These are phyloP conservation scores for Esox lucius DNA, from an alignment of 2,797 vertebrate species.

Conservation along the genomic window DNA sequence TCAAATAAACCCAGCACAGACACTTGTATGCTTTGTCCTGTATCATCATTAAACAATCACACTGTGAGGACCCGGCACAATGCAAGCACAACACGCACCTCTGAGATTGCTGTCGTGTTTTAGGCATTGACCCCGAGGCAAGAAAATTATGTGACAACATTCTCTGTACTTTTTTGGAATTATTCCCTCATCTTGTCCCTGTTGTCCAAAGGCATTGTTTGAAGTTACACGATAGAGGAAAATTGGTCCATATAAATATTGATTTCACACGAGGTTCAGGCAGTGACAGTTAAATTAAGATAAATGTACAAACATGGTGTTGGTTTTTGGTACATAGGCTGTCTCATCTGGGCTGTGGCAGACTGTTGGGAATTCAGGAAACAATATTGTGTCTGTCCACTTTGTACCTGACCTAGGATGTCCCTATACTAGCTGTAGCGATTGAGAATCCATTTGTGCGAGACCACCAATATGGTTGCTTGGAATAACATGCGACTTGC, in stretches of 20 bases:
- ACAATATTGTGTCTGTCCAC: neutral
- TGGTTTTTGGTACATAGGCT: neutral
- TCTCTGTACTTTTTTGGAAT: slow-evolving; percentile 35
- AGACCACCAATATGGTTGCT: neutral
- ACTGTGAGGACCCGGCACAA: slow-evolving; percentile 29
- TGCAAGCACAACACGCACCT: slow-evolving; percentile 29
- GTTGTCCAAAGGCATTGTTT: slow-evolving; percentile 21
- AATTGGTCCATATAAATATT: slow-evolving; percentile 36
- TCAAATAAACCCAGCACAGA: slow-evolving; percentile 34
- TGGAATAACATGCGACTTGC: neutral
- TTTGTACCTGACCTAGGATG: neutral
- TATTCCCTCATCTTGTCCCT: neutral
- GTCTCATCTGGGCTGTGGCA: neutral
- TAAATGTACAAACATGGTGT: slow-evolving; percentile 20
- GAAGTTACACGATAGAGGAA: slow-evolving; percentile 9
- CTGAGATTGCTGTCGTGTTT: neutral
- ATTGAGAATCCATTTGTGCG: neutral
- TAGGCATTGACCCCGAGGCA: slow-evolving; percentile 35
- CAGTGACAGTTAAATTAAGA: slow-evolving; percentile 29
- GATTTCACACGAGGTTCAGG: slow-evolving; percentile 37
- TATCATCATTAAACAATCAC: slow-evolving; percentile 49
- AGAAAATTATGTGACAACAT: slow-evolving; percentile 22
- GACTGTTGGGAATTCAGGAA: neutral
- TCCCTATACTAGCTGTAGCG: neutral
- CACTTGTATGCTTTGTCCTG: slow-evolving; percentile 15